Conservation (phyloP, 1,140 invertebrate genomes). For the Anagrus nilaparvatae region DNA sequence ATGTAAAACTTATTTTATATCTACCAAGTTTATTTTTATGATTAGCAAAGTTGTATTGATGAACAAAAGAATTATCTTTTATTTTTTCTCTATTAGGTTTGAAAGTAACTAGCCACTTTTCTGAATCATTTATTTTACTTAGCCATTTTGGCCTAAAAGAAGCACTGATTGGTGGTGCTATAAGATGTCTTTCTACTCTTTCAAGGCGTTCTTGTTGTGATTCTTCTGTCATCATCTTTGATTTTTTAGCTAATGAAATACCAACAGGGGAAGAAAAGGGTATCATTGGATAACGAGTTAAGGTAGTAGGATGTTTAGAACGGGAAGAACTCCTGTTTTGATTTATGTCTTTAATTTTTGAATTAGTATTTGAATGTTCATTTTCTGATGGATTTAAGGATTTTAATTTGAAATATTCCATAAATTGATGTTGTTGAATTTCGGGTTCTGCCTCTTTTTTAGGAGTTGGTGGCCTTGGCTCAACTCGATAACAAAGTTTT, state of each 20-base stretch:
- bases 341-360: conserved; percentile 2
- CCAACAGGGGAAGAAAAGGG: conserved; percentile 50
- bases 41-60: conserved; percentile 42
- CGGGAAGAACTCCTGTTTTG: conserved; percentile 35
- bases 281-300: conserved; percentile 41
- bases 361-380: neutral
- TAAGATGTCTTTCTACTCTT: conserved; percentile 42
- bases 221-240: conserved; percentile 42
- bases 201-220: conserved; percentile 45
- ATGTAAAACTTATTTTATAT: conserved; percentile 13
- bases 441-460: conserved; percentile 23
- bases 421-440: conserved; percentile 33
- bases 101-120: conserved; percentile 33
- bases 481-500: conserved; percentile 34
- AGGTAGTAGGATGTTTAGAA: conserved; percentile 38
- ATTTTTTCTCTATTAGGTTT: conserved; percentile 39
- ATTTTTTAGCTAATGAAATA: conserved; percentile 40
- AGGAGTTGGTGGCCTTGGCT: conserved; percentile 30
- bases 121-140: conserved; percentile 30
- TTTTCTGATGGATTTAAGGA: conserved; percentile 18
- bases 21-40: conserved; percentile 32
- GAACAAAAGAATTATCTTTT: conserved; percentile 31
- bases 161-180: conserved; percentile 36
- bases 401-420: conserved; percentile 35
- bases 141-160: conserved; percentile 40